Percentiles rank a stretch among this genome's conserved stretches.
Evolutionary conservation across 2,113 vertebrate genomes (phyloP).

Genomic region (Perca schrenkii): DNA sequence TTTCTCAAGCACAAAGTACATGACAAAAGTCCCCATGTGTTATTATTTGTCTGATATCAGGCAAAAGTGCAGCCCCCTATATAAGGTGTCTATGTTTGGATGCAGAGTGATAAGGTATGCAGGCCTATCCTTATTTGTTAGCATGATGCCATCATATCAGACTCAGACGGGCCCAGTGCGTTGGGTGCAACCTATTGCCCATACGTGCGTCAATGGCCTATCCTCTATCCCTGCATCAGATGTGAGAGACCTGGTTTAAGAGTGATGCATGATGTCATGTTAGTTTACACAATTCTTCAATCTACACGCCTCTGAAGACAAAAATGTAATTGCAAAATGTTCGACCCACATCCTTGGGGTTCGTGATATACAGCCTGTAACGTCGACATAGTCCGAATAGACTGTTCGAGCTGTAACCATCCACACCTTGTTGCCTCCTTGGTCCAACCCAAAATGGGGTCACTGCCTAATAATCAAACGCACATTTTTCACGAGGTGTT

Average conservation of each 20-base stretch:
- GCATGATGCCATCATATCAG: slow-evolving; percentile 70
- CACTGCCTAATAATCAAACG: slow-evolving; percentile 44
- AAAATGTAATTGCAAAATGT: not conserved
- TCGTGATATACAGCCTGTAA: slow-evolving; percentile 33
- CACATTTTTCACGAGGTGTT: slow-evolving; percentile 31
- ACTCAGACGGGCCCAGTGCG: slow-evolving; percentile 57
- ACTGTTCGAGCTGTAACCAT: slow-evolving; percentile 25
- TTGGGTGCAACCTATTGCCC: slow-evolving; percentile 54
- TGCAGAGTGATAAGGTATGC: slow-evolving; percentile 33
- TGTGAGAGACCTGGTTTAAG: not conserved
- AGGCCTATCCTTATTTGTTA: slow-evolving; percentile 57
- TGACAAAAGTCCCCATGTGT: not conserved
- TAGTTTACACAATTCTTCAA: not conserved
- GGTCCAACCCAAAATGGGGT: slow-evolving; percentile 59
- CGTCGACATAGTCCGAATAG: slow-evolving; percentile 36
- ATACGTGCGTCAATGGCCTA: slow-evolving; percentile 53
- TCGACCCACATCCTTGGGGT: slow-evolving; percentile 16
- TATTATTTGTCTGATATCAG: slow-evolving; percentile 12
- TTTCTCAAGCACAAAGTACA: slow-evolving; percentile 12
- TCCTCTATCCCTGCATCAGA: slow-evolving; percentile 15
- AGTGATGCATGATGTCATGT: slow-evolving; percentile 1
- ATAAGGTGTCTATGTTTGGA: slow-evolving; percentile 50
- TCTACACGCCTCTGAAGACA: not conserved
- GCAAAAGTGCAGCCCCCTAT: not conserved
- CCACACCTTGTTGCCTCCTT: slow-evolving; percentile 42